phyloP scores from a whole-genome alignment of 2,113 vertebrate species.

The Dromaius novaehollandiae region DNA sequence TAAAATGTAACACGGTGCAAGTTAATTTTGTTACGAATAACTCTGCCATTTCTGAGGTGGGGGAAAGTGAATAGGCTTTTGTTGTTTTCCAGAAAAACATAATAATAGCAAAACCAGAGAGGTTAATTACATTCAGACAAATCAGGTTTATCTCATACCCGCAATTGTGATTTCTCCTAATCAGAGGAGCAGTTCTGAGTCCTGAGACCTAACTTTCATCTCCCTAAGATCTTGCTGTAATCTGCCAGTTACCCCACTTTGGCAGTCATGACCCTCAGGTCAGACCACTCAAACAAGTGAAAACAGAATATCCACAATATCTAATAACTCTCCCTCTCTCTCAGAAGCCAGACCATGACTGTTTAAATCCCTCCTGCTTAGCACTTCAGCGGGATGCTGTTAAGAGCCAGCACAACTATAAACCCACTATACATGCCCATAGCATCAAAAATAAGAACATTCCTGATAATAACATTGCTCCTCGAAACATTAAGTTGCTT shows the following conservation, averaged over 20 bases:
- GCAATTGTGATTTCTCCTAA: background rate
- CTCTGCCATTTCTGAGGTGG: background rate
- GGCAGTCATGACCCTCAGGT: background rate
- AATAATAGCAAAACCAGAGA: background rate
- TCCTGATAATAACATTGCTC: background rate
- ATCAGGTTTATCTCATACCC: background rate
- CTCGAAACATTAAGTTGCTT: background rate
- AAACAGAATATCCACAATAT: background rate
- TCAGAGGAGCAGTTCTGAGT: background rate
- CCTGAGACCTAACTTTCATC: background rate
- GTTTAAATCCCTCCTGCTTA: background rate
- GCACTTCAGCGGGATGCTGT: background rate
- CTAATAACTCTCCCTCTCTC: background rate
- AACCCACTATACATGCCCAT: background rate
- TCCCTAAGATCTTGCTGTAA: background rate
- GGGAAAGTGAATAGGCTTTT: background rate
- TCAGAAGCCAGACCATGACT: background rate
- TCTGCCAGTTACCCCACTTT: background rate
- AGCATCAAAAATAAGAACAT: background rate
- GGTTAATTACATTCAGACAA: background rate
- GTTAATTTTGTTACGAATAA: constrained; percentile 2
- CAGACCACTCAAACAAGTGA: background rate
- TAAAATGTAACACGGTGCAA: background rate
- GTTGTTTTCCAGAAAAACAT: background rate
- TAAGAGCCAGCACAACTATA: background rate